Evolutionary conservation across 92 coral and sea anemone genomes (phyloP).

Genomic region (Zoanthus sociatus): DNA sequence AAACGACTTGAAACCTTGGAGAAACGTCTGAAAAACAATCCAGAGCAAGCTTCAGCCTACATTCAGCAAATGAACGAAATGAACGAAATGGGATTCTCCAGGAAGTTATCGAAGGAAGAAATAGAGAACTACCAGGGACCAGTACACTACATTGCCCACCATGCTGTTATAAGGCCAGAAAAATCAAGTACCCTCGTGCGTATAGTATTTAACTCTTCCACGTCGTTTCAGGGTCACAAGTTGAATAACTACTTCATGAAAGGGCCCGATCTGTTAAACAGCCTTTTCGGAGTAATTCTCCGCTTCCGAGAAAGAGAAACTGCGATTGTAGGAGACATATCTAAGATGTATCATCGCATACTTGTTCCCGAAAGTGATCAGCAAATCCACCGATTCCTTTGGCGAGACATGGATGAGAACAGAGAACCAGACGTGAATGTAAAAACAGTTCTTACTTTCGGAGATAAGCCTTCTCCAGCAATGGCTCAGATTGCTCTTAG

Average conservation of each 20-base stretch:
- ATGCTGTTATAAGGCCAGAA: slow-evolving; percentile 60
- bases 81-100: slow-evolving; percentile 47
- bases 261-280: slow-evolving; percentile 58
- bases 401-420: slow-evolving; percentile 33
- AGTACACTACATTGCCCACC: slow-evolving; percentile 66
- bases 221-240: slow-evolving; percentile 54
- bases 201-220: slow-evolving; percentile 50
- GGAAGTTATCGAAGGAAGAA: slow-evolving; percentile 49
- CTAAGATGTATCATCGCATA: slow-evolving; percentile 59
- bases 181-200: slow-evolving; percentile 30
- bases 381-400: slow-evolving; percentile 53
- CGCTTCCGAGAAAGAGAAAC: slow-evolving; percentile 66
- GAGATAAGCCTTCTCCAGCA: slow-evolving; percentile 78
- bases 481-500: slow-evolving; percentile 66
- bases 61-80: slow-evolving; percentile 42
- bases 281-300: slow-evolving; percentile 58
- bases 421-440: slow-evolving; percentile 51
- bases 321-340: slow-evolving; percentile 56
- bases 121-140: slow-evolving; percentile 50
- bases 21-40: slow-evolving; percentile 44
- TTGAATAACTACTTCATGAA: slow-evolving; percentile 67
- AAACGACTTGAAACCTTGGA: slow-evolving; percentile 51
- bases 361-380: slow-evolving; percentile 47
- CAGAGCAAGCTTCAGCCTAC: slow-evolving; percentile 52
- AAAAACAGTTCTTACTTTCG: slow-evolving; percentile 65